Percentiles rank a stretch among this genome's conserved stretches.
phyloP scores from a whole-genome alignment of 2,888 invertebrate genomes.

The Therioaphis trifolii region DNA sequence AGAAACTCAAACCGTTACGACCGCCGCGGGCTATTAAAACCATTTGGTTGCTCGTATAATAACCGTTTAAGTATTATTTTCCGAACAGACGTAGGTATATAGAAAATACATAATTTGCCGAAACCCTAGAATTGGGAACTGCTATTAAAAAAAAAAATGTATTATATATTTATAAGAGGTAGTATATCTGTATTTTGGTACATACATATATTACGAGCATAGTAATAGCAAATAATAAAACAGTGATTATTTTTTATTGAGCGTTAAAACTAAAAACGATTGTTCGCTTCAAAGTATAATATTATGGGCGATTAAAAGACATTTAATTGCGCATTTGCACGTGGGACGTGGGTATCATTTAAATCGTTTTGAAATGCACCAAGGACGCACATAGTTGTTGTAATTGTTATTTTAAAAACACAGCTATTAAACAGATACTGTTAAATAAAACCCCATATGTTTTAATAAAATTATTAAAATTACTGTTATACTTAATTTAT shows the following conservation, averaged over 20 bases:
- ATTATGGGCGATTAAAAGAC: background rate
- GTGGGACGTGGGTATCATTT: background rate
- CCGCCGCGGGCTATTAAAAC: constrained; percentile 19
- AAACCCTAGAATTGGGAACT: background rate
- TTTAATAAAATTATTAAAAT: background rate
- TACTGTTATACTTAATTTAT: background rate
- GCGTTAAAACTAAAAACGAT: background rate
- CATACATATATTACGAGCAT: background rate
- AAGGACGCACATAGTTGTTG: background rate
- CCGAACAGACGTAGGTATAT: background rate
- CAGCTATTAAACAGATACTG: background rate
- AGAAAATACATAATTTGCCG: no score
- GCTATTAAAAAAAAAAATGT: background rate
- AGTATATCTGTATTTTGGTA: background rate
- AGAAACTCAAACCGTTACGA: background rate
- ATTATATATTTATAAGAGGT: background rate
- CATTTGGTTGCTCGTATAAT: constrained; percentile 16
- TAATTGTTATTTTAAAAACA: background rate
- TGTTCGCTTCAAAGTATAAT: background rate
- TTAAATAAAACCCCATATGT: no score
- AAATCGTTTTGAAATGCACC: background rate
- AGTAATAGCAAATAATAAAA: constrained; percentile 5
- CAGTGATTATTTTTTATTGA: constrained; percentile 29
- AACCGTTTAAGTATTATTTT: background rate
- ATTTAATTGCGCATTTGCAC: constrained; percentile 13